These are phyloP conservation scores for Pangasius djambal DNA, from an alignment of 2,797 vertebrate species.

Conservation along the genomic window DNA sequence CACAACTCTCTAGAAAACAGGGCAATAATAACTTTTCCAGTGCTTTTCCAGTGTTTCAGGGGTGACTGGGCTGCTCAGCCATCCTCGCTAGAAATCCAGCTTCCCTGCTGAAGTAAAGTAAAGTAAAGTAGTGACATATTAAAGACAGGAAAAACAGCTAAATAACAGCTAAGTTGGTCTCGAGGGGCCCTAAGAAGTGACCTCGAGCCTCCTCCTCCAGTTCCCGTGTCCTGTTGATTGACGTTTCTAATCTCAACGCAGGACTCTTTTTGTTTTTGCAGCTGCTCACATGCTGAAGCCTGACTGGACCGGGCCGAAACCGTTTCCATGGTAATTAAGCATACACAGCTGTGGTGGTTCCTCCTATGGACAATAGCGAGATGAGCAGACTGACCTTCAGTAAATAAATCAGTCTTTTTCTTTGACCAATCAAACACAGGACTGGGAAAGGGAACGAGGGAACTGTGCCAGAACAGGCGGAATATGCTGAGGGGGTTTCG, in stretches of 20 bases:
- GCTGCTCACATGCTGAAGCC: slow-evolving; percentile 56
- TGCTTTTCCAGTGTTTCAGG: neutral
- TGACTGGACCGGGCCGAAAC: slow-evolving; percentile 58
- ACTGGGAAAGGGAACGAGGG: slow-evolving; percentile 34
- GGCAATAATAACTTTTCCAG: slow-evolving; percentile 5
- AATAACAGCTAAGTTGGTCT: slow-evolving; percentile 28
- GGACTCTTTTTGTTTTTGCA: slow-evolving; percentile 55
- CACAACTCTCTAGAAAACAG: neutral
- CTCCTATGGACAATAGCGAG: slow-evolving; percentile 52
- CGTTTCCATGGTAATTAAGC: slow-evolving; percentile 67
- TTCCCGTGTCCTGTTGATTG: slow-evolving; percentile 44
- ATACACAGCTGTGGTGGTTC: slow-evolving; percentile 67
- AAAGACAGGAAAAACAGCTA: slow-evolving; percentile 32
- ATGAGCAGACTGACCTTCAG: slow-evolving; percentile 54
- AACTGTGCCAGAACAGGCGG: slow-evolving; percentile 1
- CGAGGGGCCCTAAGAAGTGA: slow-evolving; percentile 27
- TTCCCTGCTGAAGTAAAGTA: slow-evolving; percentile 31
- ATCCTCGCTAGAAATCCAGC: slow-evolving; percentile 21
- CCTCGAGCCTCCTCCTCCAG: slow-evolving; percentile 15
- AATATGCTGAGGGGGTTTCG: neutral
- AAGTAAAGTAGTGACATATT: slow-evolving; percentile 18
- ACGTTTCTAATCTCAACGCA: slow-evolving; percentile 51
- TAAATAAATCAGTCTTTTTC: slow-evolving; percentile 50
- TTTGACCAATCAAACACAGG: slow-evolving; percentile 37
- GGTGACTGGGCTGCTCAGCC: neutral